A percentile compares a stretch with the other conserved stretches of the same genome.
Conservation (phyloP, 53 echinoderm and acorn worm genomes). For the Mesocentrotus franciscanus region DNA sequence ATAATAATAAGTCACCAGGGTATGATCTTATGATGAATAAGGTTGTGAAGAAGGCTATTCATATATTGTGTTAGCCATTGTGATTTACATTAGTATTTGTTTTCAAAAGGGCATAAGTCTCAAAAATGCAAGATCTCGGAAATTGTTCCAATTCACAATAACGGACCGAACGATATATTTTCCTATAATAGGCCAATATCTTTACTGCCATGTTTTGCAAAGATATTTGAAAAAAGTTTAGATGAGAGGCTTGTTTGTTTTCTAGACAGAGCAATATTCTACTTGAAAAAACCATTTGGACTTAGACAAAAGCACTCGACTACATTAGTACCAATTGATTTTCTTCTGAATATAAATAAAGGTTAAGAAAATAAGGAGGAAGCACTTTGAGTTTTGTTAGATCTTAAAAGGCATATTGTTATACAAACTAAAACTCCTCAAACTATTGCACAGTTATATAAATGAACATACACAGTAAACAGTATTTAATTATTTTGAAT, state of each 20-base stretch:
- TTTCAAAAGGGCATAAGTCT: background rate
- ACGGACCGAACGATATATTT: background rate
- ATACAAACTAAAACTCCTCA: too few relatives aligned
- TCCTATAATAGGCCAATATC: background rate
- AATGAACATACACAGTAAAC: too few relatives aligned
- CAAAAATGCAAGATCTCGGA: background rate
- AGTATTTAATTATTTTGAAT: too few relatives aligned
- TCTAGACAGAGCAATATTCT: background rate
- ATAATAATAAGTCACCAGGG: background rate
- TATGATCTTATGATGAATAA: background rate
- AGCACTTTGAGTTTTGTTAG: too few relatives aligned
- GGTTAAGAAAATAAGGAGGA: too few relatives aligned
- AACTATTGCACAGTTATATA: too few relatives aligned
- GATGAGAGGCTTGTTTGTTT: background rate
- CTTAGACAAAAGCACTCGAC: too few relatives aligned
- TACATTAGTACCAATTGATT: too few relatives aligned
- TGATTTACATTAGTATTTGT: background rate
- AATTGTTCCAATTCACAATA: background rate
- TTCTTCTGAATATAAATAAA: too few relatives aligned
- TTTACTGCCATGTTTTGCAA: background rate
- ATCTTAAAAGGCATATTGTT: too few relatives aligned
- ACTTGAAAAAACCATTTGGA: too few relatives aligned
- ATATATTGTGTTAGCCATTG: background rate
- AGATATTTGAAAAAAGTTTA: background rate
- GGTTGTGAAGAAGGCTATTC: background rate